phyloP scores from a whole-genome alignment of 2,888 invertebrate species.

The Euplagia quadripunctaria region DNA sequence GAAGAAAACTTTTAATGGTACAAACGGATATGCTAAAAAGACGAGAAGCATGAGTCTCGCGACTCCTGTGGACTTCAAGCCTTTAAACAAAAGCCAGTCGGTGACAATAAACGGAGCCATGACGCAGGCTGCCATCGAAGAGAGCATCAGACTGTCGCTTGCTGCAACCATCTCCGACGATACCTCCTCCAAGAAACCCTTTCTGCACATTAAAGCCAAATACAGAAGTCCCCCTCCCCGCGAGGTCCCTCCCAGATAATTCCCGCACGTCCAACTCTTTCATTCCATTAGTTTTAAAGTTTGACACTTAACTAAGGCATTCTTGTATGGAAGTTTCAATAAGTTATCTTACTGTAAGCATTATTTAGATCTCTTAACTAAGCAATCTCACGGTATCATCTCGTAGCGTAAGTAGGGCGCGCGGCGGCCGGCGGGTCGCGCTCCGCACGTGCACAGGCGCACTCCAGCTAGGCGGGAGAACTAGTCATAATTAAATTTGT shows the following conservation, averaged over 20 bases:
- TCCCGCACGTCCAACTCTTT: constrained; percentile 27
- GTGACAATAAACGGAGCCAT: constrained; percentile 65
- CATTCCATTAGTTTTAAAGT: constrained; percentile 76
- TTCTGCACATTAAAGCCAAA: constrained; percentile 91
- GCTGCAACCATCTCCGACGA: constrained; percentile 77
- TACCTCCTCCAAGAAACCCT: constrained; percentile 82
- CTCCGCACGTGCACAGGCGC: constrained; percentile 33
- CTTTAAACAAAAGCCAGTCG: constrained; percentile 69
- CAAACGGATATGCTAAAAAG: constrained; percentile 69
- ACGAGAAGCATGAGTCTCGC: constrained; percentile 82
- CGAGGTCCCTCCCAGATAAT: constrained; percentile 88
- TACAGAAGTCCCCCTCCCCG: constrained; percentile 90
- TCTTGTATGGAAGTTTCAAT: constrained; percentile 46
- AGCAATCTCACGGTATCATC: constrained; percentile 72
- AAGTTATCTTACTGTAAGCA: constrained; percentile 61
- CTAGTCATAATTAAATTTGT: constrained; percentile 73
- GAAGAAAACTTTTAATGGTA: constrained; percentile 60
- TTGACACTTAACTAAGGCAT: constrained; percentile 57
- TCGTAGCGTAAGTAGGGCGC: constrained; percentile 52
- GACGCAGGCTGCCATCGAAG: constrained; percentile 84
- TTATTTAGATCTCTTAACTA: constrained; percentile 74
- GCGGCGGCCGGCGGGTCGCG: too few species aligned
- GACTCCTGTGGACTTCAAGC: constrained; percentile 62
- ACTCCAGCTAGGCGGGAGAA: constrained; percentile 66
- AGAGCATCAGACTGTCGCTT: constrained; percentile 79